Evolutionary conservation across 2,113 vertebrate genomes (phyloP).

Genomic region (Ivindomyrus marchei): DNA sequence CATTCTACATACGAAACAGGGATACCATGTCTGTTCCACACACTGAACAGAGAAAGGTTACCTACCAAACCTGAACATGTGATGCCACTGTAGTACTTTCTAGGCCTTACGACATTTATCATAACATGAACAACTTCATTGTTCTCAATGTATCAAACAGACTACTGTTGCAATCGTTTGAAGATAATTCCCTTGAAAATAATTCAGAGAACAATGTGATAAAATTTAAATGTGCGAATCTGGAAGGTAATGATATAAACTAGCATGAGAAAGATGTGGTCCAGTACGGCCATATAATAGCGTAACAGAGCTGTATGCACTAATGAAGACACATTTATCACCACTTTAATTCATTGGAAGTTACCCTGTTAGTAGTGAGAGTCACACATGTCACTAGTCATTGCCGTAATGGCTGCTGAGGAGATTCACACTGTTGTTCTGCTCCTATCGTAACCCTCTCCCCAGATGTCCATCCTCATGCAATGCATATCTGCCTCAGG

Average conservation of each 20-base stretch:
- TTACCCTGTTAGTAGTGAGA: background rate
- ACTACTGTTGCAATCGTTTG: background rate
- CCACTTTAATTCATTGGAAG: background rate
- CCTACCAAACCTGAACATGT: too few species aligned
- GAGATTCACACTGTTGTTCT: background rate
- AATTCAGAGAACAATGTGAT: background rate
- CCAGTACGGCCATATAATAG: background rate
- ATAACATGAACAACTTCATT: too few species aligned
- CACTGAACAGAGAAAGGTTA: background rate
- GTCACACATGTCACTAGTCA: background rate
- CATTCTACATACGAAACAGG: too few species aligned
- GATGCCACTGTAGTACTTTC: too few species aligned
- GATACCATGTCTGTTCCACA: background rate
- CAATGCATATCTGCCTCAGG: background rate
- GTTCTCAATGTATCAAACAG: too few species aligned
- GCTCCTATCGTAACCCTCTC: background rate
- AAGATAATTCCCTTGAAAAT: background rate
- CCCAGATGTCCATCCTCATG: conserved; percentile 6
- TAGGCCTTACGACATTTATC: too few species aligned
- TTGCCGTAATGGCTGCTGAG: background rate
- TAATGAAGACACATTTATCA: background rate
- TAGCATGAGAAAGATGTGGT: background rate
- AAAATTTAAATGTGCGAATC: background rate
- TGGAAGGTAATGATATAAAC: background rate
- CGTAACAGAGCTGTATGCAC: background rate